Base-by-base conservation (phyloP, 2,888 invertebrate species). In the Acrobasis suavella region DNA sequence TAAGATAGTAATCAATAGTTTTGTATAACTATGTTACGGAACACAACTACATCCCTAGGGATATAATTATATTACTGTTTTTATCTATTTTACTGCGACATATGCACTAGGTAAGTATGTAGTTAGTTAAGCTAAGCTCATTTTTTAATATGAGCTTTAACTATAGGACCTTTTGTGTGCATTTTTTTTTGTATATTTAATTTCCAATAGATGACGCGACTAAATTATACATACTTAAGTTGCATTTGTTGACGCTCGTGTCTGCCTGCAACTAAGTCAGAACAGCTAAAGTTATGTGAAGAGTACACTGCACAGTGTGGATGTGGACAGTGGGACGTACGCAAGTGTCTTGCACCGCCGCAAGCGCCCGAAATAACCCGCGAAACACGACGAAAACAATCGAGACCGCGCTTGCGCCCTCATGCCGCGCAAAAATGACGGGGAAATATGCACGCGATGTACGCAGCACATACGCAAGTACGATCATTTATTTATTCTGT, bases 351-450 rank as follows among this genome's bases (percentile, higher is more conserved):
- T 80, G 82, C 85, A 81, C 73, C 86, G 81, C 84, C 83, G 80
- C 85, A 75, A 80, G 78, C 81, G 85, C 86, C 81, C 83, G 81
- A 91, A 91, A 91, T 91, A 89, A 89, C 85, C 87, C 81, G 83
- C 88, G 85, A 86, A 91, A 91, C 87, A 91, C 91, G 86, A 92
- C 89, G 90, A 92, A 92, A 92, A 92, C 91, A 91, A 91, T 91
- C 85, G 85, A 78, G 81, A 81, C 81, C 84, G 87, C 82, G 84
- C 82, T 77, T 81, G 86, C 82, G 83, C 83, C 82, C 87, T 85
- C 86, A 78, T 81, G 79, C 79, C 79, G 72, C 78, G 82, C 89
- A 86, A 89, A 90, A 89, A 90, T 89, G 81, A 89, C 83, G 77
- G 77, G 79, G 75, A 89, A 87, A 87, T 87, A 88, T 86, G 84